Base-by-base conservation (phyloP, 2,797 vertebrate genomes). In the Pyrocephalus nanus region DNA sequence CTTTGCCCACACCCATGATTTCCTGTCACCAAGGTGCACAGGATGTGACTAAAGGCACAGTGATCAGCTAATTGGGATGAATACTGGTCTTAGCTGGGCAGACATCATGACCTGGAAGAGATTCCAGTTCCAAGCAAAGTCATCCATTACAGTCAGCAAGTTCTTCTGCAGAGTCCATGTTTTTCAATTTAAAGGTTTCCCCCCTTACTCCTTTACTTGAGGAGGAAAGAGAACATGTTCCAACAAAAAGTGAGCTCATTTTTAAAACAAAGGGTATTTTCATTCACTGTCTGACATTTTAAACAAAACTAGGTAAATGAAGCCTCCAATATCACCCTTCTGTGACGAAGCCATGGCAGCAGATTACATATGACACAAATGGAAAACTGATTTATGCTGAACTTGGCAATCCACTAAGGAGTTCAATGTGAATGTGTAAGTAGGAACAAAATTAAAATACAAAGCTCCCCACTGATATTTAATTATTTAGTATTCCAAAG, bases 41-140 rank as follows among this genome's bases (percentile, higher is more conserved):
- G 96, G 96, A 97, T 93, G 80, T 96, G 96, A 97, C 91, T 96
- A 96, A 95, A 95, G 50, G 48, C 67, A 82, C 51, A 90, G 34
- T 29, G 92, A 96, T 65, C 95, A 82, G 77, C 80, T 96, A 94
- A 96, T 90, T 88, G 90, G 60, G 66, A 79, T 92, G 76, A 90
- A 93, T 29, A 70, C 73, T 67, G 64, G 58, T 30, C 83, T 84
- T 78, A 84, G 60, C 70, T 70, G 55, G 38, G 58, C 90, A 80
- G 74, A 72, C 26, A 50, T 12, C 15, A 1, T 12, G 29, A 54
- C 79, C 66, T 66, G 57, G 40, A 90, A 93, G 57, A 84, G 32
- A 67, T 60, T 87, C 54, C 70, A 91, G 65, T 74, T 90, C 78
- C 62, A 86, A 87, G 50, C 47, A 43, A 81, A 88, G 73, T 81